Evolutionary conservation across 1,140 invertebrate species (phyloP), one percentile per base, ranked within the genome.

Genomic region (Drosophila sp.): DNA sequence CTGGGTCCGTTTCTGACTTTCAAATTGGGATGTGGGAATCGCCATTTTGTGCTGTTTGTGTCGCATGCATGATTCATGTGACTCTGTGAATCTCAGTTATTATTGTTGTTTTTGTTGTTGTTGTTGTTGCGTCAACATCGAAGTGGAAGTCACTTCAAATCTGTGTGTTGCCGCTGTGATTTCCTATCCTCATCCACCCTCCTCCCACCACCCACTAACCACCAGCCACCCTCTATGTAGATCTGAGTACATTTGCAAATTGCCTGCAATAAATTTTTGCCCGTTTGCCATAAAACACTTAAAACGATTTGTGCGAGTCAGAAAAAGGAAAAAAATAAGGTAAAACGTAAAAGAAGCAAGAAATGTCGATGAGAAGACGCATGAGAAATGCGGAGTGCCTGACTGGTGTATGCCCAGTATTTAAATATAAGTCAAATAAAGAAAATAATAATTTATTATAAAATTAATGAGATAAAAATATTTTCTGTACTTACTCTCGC

Each of bases 281-380:
- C 66, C 78, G 72, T 80, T 87, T 83, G 62, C 72, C 79, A 89
- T 87, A 87, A 87, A 87, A 87, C 84, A 87, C 83, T 87, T 89
- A 82, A 89, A 87, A 89, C 78, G 83, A 78, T 82, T 89, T 87
- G 79, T 69, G 54, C 54, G 27, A 62, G 38, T 34, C 48, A 67
- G 29, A 54, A 63, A 36, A 58, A 16, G 29, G 13, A 13, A 43
- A 38, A 36, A 38, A 25, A 34, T 3, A 43, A 58, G 21, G 27
- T 29, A 29, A 29, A 29, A 6, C 27, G 27, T 29, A 29, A 29
- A 29, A 29, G 27, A 5, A 29, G 7, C 4, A 2, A 29, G 27
- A 29, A 29, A 6, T 29, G 21, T 29, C 3, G 27, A 7, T 0
- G 27, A 6, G 0, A 21, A 21, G 4, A 21, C 1, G 21, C 4